These are phyloP conservation scores for Tenthredo amoena DNA, from an alignment of 2,888 invertebrate species.

Conservation along the genomic window DNA sequence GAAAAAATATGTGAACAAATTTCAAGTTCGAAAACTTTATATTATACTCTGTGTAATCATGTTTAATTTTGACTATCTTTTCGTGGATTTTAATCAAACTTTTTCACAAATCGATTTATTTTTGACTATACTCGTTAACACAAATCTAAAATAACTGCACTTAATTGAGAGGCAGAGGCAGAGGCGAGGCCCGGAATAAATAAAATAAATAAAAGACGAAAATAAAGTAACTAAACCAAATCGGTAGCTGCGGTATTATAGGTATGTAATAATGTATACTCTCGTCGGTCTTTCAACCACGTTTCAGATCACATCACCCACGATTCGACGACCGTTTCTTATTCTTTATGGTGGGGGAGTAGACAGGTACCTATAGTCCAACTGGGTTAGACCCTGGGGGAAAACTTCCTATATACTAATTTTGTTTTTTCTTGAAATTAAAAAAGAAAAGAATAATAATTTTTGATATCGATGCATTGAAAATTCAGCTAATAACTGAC, in stretches of 20 bases:
- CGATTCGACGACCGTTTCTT: neutral
- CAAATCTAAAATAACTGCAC: neutral
- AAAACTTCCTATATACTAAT: neutral
- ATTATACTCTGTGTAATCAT: no score
- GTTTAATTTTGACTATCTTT: no score
- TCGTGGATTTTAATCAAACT: no score
- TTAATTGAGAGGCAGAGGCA: neutral
- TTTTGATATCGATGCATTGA: neutral
- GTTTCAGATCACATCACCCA: constrained; percentile 1
- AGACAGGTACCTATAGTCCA: neutral
- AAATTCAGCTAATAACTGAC: neutral
- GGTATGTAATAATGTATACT: neutral
- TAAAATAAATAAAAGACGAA: neutral
- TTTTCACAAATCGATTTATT: neutral
- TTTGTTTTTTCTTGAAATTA: neutral
- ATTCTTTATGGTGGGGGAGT: neutral
- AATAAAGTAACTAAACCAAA: neutral
- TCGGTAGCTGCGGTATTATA: neutral
- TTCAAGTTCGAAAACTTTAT: no score
- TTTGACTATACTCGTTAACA: neutral
- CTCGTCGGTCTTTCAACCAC: constrained; percentile 1
- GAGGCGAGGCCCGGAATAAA: neutral
- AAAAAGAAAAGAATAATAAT: neutral
- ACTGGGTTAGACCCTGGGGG: neutral
- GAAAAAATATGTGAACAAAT: neutral